Evolutionary conservation across 2,113 vertebrate genomes (phyloP).

Genomic region (Nyctibius bracteatus): DNA sequence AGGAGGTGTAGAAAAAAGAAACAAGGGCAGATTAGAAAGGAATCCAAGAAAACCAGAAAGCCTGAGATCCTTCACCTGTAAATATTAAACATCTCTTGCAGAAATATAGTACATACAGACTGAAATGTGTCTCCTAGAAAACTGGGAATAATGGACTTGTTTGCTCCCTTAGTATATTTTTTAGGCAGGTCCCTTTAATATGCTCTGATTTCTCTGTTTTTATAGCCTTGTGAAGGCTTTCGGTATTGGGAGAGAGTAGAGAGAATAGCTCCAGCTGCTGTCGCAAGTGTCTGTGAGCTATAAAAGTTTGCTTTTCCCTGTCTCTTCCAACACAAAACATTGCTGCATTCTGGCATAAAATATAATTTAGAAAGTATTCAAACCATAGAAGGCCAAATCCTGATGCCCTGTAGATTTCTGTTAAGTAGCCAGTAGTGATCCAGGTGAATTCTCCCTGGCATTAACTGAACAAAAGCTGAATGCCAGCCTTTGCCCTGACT

Average conservation of each 20-base stretch:
- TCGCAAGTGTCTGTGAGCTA: background rate
- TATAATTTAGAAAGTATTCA: background rate
- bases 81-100: background rate
- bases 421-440: background rate
- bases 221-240: background rate
- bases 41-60: background rate
- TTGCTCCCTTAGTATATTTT: background rate
- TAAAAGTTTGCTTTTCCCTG: background rate
- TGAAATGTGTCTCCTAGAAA: background rate
- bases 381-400: background rate
- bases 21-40: background rate
- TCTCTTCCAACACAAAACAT: background rate
- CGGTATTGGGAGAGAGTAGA: background rate
- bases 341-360: background rate
- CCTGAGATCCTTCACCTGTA: background rate
- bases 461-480: background rate
- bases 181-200: background rate
- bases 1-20: background rate
- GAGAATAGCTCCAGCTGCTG: background rate
- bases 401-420: background rate
- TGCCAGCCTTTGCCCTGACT: background rate
- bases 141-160: background rate
- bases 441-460: background rate
- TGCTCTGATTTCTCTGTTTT: background rate
- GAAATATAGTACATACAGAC: background rate